phyloP scores from a whole-genome alignment of 2,888 invertebrate species.

The Hartigia nigra region DNA sequence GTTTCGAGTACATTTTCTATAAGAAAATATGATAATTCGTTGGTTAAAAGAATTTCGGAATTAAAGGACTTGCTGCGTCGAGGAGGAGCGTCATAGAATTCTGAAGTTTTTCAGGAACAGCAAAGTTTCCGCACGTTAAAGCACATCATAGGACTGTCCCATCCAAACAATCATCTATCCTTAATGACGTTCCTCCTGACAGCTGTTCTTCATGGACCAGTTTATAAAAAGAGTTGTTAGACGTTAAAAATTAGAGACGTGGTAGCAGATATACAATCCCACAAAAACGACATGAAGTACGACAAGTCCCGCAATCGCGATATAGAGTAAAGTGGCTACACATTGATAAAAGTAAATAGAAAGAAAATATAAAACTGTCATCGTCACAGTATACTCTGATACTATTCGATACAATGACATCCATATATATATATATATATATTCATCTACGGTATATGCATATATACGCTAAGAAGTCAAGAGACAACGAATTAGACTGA shows the following conservation, averaged over 20 bases:
- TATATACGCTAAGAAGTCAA: neutral
- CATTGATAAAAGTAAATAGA: neutral
- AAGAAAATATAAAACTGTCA: neutral
- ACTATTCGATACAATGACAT: neutral
- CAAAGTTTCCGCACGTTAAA: slow-evolving; percentile 39
- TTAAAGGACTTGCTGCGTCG: slow-evolving; percentile 43
- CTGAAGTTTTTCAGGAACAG: slow-evolving; percentile 23
- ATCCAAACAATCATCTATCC: neutral
- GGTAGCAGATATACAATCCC: neutral
- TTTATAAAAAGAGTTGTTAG: neutral
- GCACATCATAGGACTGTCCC: slow-evolving; percentile 35
- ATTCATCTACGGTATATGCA: neutral
- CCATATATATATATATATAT: neutral
- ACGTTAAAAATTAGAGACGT: neutral
- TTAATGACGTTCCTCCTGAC: neutral
- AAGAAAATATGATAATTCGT: slow-evolving; percentile 43
- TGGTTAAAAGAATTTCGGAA: slow-evolving; percentile 36
- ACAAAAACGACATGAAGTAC: neutral
- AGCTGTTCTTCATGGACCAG: neutral
- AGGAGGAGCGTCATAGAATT: slow-evolving; percentile 4
- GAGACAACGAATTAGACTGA: slow-evolving; percentile 6
- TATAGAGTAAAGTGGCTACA: neutral
- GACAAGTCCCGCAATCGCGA: neutral
- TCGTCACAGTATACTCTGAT: neutral
- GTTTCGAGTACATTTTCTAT: slow-evolving; percentile 34